Evolutionary conservation across 2,888 invertebrate genomes (phyloP).

Genomic region (Clistopyga incitator): DNA sequence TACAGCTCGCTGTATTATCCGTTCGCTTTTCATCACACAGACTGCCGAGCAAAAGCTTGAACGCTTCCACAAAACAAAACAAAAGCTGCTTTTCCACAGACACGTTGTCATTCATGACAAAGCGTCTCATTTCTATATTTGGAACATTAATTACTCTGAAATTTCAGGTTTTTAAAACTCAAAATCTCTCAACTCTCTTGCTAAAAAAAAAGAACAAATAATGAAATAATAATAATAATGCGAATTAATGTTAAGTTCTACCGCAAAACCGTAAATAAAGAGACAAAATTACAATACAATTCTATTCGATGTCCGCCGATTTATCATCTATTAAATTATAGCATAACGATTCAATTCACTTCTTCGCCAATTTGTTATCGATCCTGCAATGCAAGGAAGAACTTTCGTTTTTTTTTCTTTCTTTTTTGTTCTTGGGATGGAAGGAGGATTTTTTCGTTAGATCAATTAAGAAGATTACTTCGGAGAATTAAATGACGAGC

Average conservation of each 20-base stretch:
- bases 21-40: conserved; percentile 6
- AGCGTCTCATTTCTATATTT: neutral
- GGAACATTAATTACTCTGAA: neutral
- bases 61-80: neutral
- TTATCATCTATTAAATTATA: neutral
- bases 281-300: conserved; percentile 4
- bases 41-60: neutral
- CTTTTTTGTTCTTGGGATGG: too few species aligned
- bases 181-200: neutral
- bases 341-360: too few species aligned
- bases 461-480: conserved; percentile 24
- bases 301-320: neutral
- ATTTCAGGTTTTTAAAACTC: neutral
- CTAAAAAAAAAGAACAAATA: neutral
- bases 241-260: neutral
- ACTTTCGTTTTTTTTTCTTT: neutral
- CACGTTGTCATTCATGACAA: conserved; percentile 12
- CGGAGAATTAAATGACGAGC: conserved; percentile 56
- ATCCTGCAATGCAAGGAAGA: too few species aligned
- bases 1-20: conserved; percentile 7
- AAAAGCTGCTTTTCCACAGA: conserved; percentile 6
- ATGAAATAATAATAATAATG: neutral
- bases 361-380: too few species aligned
- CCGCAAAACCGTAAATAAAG: neutral
- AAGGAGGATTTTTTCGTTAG: conserved; percentile 4